A percentile compares a stretch with the other conserved stretches of the same genome.
Evolutionary conservation across 1,140 invertebrate genomes (phyloP).

Genomic region (Megathymus violae): DNA sequence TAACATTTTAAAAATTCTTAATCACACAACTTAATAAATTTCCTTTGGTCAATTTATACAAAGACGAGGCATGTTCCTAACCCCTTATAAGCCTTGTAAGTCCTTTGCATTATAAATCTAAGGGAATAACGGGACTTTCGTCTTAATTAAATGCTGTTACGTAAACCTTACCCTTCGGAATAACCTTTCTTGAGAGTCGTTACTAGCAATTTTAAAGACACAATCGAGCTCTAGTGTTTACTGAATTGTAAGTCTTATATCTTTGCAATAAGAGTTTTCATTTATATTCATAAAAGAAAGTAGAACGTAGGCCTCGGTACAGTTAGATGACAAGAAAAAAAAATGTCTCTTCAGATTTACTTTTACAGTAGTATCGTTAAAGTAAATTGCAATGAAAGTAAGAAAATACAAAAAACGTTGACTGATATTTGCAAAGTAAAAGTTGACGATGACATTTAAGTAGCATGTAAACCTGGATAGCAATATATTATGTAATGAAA

Average conservation of each 20-base stretch:
- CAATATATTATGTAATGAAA: no score
- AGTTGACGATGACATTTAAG: no score
- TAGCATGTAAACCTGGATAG: no score
- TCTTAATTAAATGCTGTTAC: slow-evolving; percentile 40
- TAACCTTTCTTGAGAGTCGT: slow-evolving; percentile 33
- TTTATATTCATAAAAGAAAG: slow-evolving; percentile 3
- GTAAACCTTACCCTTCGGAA: slow-evolving; percentile 36
- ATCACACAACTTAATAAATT: slow-evolving; percentile 30
- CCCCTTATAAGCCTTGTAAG: slow-evolving; percentile 32
- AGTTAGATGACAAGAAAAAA: slow-evolving; percentile 16
- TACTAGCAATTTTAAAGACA: slow-evolving; percentile 29
- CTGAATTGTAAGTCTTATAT: slow-evolving; percentile 6
- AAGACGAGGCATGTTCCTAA: slow-evolving; percentile 16
- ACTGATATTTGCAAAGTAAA: no score
- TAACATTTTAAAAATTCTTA: neutral
- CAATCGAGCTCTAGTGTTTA: neutral
- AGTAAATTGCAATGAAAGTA: slow-evolving; percentile 33
- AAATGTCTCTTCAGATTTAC: slow-evolving; percentile 33
- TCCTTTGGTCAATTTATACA: slow-evolving; percentile 30
- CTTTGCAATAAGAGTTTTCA: neutral
- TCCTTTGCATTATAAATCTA: slow-evolving; percentile 33
- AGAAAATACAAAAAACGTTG: slow-evolving; percentile 31
- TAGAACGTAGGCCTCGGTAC: slow-evolving; percentile 9
- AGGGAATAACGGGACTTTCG: slow-evolving; percentile 19
- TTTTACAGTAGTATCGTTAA: slow-evolving; percentile 36